These are phyloP conservation scores for Didymodactylos carnosus DNA, from an alignment of 2,888 invertebrate species.

Conservation along the genomic window DNA sequence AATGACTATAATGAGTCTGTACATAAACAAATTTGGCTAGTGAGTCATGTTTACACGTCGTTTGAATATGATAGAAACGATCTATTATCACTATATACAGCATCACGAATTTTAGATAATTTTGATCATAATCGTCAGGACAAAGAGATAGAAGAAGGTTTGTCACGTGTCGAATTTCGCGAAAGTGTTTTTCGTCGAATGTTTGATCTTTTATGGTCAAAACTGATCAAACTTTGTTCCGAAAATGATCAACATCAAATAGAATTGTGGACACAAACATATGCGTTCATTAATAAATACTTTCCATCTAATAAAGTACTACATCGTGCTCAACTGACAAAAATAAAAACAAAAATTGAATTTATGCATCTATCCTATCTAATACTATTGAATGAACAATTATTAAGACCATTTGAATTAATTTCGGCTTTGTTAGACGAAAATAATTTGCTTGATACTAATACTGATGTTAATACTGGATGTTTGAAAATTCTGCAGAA, in stretches of 20 bases:
- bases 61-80: background rate
- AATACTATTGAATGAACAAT: background rate
- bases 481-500: background rate
- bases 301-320: background rate
- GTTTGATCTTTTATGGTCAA: background rate
- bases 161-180: background rate
- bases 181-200: background rate
- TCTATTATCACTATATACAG: background rate
- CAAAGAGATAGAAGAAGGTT: background rate
- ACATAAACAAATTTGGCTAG: background rate
- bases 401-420: background rate
- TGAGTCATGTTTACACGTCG: background rate
- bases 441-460: background rate
- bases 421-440: background rate
- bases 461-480: background rate
- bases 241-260: background rate
- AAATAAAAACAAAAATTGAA: background rate
- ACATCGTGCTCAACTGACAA: background rate
- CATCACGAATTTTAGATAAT: background rate
- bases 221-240: background rate
- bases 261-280: background rate
- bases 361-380: background rate
- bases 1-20: background rate
- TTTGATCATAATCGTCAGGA: background rate
- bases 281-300: background rate